Evolutionary conservation across 2,797 vertebrate species (phyloP).

Genomic region (Nyctalus aviator): DNA sequence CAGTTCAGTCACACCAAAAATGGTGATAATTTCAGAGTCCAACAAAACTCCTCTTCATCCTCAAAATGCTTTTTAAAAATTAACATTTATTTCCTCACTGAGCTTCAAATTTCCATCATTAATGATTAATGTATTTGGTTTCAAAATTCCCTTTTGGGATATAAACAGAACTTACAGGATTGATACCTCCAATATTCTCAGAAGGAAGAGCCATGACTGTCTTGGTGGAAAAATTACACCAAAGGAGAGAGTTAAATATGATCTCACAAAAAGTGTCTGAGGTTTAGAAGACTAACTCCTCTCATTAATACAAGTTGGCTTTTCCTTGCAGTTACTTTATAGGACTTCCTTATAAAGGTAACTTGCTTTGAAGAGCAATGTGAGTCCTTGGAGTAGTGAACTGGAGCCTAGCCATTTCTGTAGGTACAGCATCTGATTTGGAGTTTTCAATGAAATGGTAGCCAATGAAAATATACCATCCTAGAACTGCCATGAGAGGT

Average conservation of each 20-base stretch:
- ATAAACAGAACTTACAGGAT: slow-evolving; percentile 38
- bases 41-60: neutral
- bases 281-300: neutral
- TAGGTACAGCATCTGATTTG: neutral
- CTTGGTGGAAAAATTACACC: slow-evolving; percentile 36
- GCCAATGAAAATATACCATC: neutral
- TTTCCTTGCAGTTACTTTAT: neutral
- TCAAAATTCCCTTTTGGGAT: slow-evolving; percentile 12
- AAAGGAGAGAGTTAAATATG: neutral
- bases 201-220: slow-evolving; percentile 7
- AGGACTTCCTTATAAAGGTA: slow-evolving; percentile 19
- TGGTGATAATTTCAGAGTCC: neutral
- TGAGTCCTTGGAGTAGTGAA: neutral
- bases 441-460: neutral
- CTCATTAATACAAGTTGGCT: neutral
- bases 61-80: slow-evolving; percentile 1
- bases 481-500: neutral
- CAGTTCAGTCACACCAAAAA: neutral
- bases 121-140: slow-evolving; percentile 59
- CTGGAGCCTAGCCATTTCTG: neutral
- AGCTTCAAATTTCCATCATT: slow-evolving; percentile 50
- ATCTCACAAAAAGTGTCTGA: neutral
- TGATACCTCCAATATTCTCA: neutral
- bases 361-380: slow-evolving; percentile 27
- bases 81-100: slow-evolving; percentile 40